These are phyloP conservation scores for Macaca fascicularis DNA, from an alignment of 2,113 vertebrate genomes.

Conservation along the genomic window T2T-MFA8v1.1 NC_088387.1:100537501-100538000, in stretches of 20 bases:
- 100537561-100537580: not conserved
- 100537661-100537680: not conserved
- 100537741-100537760: not conserved
- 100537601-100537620: not conserved
- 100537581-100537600: not conserved
- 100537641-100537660: not conserved
- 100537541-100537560: not conserved
- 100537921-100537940: not conserved
- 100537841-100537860: constrained; percentile 33
- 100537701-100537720: constrained; percentile 26
- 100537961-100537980: not conserved
- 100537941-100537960: not conserved
- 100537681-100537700: not conserved
- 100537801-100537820: not conserved
- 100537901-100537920: not conserved
- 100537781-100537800: not conserved
- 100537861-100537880: not conserved
- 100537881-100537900: not conserved
- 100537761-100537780: not conserved
- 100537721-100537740: not conserved
- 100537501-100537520: not conserved
- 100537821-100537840: not conserved
- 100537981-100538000: not conserved
- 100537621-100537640: not conserved
- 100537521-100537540: not conserved